These are phyloP conservation scores for Lordiphosa andalusiaca DNA, from an alignment of 2,888 invertebrate genomes.

Conservation along the genomic window DNA sequence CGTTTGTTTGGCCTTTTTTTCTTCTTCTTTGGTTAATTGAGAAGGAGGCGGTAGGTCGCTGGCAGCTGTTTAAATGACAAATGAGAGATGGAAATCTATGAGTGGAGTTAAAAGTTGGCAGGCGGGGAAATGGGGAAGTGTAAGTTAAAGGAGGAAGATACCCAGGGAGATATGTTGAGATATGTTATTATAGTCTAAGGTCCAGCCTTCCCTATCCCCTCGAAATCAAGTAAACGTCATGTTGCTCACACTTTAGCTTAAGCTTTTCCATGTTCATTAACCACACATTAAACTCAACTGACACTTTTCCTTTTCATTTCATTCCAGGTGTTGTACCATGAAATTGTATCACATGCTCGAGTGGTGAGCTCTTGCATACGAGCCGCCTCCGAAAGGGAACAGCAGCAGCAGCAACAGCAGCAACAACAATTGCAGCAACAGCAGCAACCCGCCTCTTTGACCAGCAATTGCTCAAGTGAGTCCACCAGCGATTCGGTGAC, in stretches of 20 bases:
- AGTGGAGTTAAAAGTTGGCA: conserved; percentile 12
- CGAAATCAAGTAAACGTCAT: conserved; percentile 4
- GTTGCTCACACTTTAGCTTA: background rate
- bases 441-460: conserved; percentile 62
- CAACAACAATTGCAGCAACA: conserved; percentile 40
- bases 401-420: conserved; percentile 51
- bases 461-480: conserved; percentile 70
- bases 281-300: conserved; percentile 27
- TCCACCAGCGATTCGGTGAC: conserved; percentile 60
- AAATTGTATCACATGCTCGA: conserved; percentile 95
- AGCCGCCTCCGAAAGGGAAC: conserved; percentile 83
- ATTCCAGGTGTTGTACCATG: conserved; percentile 92
- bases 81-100: conserved; percentile 64
- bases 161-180: background rate
- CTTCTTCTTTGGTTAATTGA: conserved; percentile 4
- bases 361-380: conserved; percentile 90
- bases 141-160: background rate
- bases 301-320: conserved; percentile 28
- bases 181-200: too few relatives aligned
- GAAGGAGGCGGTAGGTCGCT: conserved; percentile 7
- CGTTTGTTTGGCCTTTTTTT: background rate
- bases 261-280: conserved; percentile 27
- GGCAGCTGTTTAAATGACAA: conserved; percentile 55
- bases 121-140: conserved; percentile 7
- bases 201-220: too few relatives aligned